Percentiles rank a stretch among this genome's conserved stretches.
Evolutionary conservation across 2,888 invertebrate species (phyloP).

Genomic region (Drosophila fulvimacula): DNA sequence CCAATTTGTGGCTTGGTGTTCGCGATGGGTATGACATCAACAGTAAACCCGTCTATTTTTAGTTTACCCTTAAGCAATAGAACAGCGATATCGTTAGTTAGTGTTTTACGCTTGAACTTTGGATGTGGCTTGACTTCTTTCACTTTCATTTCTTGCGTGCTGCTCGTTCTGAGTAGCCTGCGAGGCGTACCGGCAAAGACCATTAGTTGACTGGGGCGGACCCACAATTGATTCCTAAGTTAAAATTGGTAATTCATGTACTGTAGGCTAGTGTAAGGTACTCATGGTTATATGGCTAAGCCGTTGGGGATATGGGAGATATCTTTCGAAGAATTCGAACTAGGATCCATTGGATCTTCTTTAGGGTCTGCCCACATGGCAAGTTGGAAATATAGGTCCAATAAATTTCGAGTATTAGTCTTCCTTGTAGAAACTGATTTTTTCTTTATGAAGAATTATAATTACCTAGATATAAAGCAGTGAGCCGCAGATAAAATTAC

Average conservation of each 20-base stretch:
- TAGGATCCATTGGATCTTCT: background rate
- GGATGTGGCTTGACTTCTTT: constrained; percentile 30
- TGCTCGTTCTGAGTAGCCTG: constrained; percentile 18
- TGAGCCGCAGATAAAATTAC: constrained; percentile 69
- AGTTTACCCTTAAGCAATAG: constrained; percentile 19
- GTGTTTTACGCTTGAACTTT: constrained; percentile 14
- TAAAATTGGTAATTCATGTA: background rate
- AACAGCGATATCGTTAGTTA: constrained; percentile 47
- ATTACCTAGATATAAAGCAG: constrained; percentile 34
- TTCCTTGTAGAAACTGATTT: background rate
- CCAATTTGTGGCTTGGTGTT: constrained; percentile 9
- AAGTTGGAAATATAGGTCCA: no score
- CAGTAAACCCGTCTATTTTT: background rate
- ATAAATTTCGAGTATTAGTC: no score
- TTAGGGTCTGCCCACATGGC: no score
- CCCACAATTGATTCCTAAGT: background rate
- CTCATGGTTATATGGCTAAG: background rate
- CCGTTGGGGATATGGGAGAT: no score
- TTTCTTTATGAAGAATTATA: background rate
- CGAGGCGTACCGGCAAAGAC: constrained; percentile 58
- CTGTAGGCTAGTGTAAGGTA: background rate
- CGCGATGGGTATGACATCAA: constrained; percentile 21
- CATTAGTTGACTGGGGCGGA: background rate
- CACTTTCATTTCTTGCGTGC: constrained; percentile 35
- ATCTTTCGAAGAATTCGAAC: background rate